Base-by-base conservation (phyloP, 2,888 invertebrate genomes). In the Drosophila prostipennis region DNA sequence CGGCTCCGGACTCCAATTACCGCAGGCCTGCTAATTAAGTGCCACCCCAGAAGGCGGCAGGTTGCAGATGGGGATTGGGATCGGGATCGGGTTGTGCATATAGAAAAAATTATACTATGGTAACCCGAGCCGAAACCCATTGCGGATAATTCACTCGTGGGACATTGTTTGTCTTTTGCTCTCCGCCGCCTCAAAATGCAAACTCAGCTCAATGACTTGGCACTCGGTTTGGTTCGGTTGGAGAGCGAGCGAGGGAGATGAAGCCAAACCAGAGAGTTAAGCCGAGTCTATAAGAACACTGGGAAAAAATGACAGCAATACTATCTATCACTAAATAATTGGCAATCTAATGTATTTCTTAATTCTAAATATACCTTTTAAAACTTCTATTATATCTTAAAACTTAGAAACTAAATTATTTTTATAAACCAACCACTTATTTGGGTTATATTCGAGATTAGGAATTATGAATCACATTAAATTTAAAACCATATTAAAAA, bases 121-220 rank as follows among this genome's bases (percentile, higher is more conserved):
- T 74, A 74, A 74, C 72, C 58, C 58, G 72, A 72, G 58, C 45
- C 53, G 39, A 74, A 76, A 77, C 70, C 70, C 77, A 72, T 77
- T 72, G 71, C 69, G 79, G 88, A 82, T 86, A 82, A 82, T 86
- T 82, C 72, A 86, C 74, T 82, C 82, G 82, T 83, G 89, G 70
- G 82, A 83, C 55, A 77, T 74, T 71, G 53, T 74, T 68, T 59
- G 55, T 61, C 77, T 58, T 58, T 55, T 45, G 53, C 49, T 48
- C 60, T 46, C 54, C 73, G 76, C 69, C 58, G 79, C 59, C 74
- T 60, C 59, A 14, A 77, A 80, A 67, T 80, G 80, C 83, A 82
- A 73, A 70, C 76, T 76, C 72, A 74, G 89, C 82, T 72, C 89
- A 88, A 80, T 86, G 89, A 88, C 88, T 87, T 72, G 72, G 40